Percentiles rank a stretch among this genome's conserved stretches.
Conservation (phyloP, 2,113 vertebrate genomes). For the Tonatia bakeri region DNA sequence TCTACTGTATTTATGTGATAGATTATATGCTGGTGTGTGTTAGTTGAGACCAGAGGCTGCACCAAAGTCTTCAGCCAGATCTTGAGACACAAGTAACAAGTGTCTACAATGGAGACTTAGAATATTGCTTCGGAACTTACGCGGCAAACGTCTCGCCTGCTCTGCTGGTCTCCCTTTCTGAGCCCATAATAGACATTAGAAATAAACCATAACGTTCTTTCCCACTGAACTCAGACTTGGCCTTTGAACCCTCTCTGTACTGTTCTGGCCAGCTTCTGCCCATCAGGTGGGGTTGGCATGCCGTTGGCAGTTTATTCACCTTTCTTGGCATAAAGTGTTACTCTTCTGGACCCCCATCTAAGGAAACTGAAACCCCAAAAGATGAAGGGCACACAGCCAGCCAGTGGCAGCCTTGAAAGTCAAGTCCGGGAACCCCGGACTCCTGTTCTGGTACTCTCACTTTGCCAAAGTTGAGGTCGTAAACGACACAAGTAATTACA, state of each 20-base stretch:
- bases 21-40: neutral
- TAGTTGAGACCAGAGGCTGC: neutral
- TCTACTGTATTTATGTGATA: neutral
- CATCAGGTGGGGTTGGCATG: neutral
- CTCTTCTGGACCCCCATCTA: neutral
- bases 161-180: neutral
- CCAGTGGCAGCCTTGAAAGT: neutral
- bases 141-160: neutral
- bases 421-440: accelerated
- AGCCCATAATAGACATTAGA: neutral
- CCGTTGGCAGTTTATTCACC: neutral
- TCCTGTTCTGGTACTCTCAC: neutral
- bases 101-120: neutral
- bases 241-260: neutral
- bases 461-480: neutral
- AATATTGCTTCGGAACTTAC: neutral
- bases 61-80: neutral
- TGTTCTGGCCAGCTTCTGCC: neutral
- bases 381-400: neutral
- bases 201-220: neutral
- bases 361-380: neutral
- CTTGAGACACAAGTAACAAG: neutral
- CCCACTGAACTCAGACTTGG: neutral
- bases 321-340: neutral
- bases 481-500: neutral